Conservation (phyloP, 2,888 invertebrate species). For the Megastigmus dorsalis region DNA sequence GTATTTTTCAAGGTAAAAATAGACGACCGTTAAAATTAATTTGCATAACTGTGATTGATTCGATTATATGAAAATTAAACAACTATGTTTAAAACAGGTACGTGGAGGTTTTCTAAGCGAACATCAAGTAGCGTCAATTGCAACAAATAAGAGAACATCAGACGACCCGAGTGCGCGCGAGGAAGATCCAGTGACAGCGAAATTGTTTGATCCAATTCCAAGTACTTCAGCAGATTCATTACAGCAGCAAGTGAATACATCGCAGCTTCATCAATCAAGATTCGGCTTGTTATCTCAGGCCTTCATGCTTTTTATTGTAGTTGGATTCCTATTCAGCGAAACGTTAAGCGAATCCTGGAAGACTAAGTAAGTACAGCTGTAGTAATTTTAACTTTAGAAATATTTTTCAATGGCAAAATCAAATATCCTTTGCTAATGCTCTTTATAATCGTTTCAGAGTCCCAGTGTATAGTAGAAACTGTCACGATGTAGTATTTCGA, state of each 20-base stretch:
- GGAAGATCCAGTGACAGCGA: conserved; percentile 75
- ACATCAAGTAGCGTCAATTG: conserved; percentile 80
- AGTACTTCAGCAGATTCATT: conserved; percentile 61
- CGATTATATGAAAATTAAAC: not conserved
- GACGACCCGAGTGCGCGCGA: conserved; percentile 68
- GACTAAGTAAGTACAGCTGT: conserved; percentile 86
- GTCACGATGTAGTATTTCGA: conserved; percentile 93
- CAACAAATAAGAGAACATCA: conserved; percentile 70
- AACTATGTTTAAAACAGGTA: conserved; percentile 75
- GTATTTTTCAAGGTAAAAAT: conserved; percentile 90
- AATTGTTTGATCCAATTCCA: conserved; percentile 69
- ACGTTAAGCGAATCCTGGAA: conserved; percentile 95
- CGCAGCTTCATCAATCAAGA: conserved; percentile 93
- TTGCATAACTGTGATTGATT: not conserved
- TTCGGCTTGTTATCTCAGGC: conserved; percentile 93
- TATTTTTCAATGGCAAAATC: not conserved
- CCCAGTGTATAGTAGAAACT: conserved; percentile 91
- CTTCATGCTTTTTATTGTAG: conserved; percentile 91
- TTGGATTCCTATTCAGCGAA: conserved; percentile 92
- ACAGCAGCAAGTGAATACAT: conserved; percentile 82
- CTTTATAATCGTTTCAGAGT: conserved; percentile 77
- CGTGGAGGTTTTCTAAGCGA: conserved; percentile 90
- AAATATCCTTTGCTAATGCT: conserved; percentile 1
- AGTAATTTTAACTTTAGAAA: not conserved
- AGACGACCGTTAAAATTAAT: not conserved